Conservation (phyloP, 2,113 vertebrate genomes). For the Plecotus auritus region DNA sequence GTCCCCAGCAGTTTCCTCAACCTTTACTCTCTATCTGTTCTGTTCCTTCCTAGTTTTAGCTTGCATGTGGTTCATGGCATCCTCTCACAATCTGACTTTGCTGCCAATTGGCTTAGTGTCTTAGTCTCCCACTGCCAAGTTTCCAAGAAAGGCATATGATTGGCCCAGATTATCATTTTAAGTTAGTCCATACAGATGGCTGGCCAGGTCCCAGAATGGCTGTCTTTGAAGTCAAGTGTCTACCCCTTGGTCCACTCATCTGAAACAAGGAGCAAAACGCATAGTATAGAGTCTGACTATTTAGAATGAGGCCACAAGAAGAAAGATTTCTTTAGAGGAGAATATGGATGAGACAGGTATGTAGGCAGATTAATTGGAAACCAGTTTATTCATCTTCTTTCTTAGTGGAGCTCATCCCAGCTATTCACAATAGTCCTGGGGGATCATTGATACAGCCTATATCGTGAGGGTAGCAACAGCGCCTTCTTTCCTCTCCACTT, state of each 20-base stretch:
- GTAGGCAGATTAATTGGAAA: background rate
- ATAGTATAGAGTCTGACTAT: background rate
- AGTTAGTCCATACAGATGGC: background rate
- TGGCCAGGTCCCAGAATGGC: background rate
- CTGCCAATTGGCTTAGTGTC: constrained; percentile 20
- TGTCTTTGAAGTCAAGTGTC: background rate
- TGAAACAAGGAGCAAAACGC: background rate
- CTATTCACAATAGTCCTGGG: background rate
- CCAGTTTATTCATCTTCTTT: background rate
- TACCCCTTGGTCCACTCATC: background rate
- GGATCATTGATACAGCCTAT: background rate
- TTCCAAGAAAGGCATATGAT: constrained; percentile 24
- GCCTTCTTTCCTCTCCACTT: background rate
- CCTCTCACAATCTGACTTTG: constrained; percentile 21
- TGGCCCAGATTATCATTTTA: constrained; percentile 30
- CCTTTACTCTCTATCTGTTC: background rate
- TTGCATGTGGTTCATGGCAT: constrained; percentile 25
- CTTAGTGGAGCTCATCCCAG: background rate
- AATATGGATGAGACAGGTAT: background rate
- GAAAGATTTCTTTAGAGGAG: background rate
- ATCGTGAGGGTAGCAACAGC: background rate
- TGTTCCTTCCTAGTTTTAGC: background rate
- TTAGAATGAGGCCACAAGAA: background rate
- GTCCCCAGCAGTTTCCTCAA: background rate
- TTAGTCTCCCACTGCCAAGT: constrained; percentile 22